phyloP scores from a whole-genome alignment of 2,888 invertebrate species.

The Conistra vaccinii region DNA sequence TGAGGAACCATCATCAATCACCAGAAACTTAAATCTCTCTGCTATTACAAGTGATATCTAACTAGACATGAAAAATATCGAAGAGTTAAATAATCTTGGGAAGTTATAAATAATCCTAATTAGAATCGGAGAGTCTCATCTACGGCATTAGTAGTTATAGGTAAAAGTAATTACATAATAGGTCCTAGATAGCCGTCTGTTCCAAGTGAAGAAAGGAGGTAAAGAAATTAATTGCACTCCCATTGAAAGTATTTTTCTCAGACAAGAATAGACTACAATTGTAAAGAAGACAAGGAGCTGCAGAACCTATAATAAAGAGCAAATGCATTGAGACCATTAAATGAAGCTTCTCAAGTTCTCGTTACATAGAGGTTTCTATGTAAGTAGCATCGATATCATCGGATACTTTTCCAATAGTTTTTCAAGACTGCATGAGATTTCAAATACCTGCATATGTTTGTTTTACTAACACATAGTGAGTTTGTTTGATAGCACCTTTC shows the following conservation, averaged over 20 bases:
- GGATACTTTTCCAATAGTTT: neutral
- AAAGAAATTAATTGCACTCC: conserved; percentile 2
- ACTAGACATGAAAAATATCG: neutral
- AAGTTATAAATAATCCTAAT: neutral
- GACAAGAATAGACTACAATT: neutral
- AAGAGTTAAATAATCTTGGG: neutral
- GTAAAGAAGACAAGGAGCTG: neutral
- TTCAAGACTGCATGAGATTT: conserved; percentile 22
- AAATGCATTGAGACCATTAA: neutral
- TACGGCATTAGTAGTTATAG: neutral
- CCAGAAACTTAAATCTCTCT: neutral
- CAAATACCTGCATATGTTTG: conserved; percentile 34
- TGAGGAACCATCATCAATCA: conserved; percentile 4
- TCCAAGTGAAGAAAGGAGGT: neutral
- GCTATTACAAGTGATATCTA: neutral
- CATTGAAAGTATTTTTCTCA: neutral
- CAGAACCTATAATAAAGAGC: neutral
- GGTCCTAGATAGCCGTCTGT: neutral
- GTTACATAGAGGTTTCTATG: neutral
- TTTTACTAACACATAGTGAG: conserved; percentile 39
- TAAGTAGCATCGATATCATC: neutral
- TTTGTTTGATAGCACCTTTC: conserved; percentile 60
- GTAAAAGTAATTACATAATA: conserved; percentile 2
- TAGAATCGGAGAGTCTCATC: neutral
- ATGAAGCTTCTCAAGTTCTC: neutral